Conservation (phyloP, 2,797 vertebrate genomes). For the Halcyon leucocephala region DNA sequence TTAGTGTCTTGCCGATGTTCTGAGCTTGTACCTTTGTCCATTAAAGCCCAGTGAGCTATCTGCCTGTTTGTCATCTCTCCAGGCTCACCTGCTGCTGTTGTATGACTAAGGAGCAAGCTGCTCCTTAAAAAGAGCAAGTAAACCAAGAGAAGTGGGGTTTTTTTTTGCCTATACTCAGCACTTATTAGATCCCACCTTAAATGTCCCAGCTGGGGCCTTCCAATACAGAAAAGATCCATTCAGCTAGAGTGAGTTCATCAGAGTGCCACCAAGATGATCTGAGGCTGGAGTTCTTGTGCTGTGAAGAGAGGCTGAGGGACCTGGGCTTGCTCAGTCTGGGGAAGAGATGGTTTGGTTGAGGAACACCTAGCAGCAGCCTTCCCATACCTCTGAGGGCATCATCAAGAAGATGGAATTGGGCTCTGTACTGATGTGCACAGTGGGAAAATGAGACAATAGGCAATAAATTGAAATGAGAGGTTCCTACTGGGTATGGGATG, state of each 20-base stretch:
- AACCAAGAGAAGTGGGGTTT: background rate
- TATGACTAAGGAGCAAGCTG: background rate
- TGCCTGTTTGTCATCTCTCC: background rate
- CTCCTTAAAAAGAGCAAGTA: background rate
- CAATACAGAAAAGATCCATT: background rate
- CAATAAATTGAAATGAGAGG: background rate
- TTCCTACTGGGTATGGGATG: background rate
- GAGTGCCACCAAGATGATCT: background rate
- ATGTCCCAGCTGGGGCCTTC: background rate
- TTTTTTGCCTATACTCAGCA: background rate
- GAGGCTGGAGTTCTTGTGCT: background rate
- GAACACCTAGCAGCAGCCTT: background rate
- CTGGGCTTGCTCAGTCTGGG: background rate
- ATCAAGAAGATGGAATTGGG: background rate
- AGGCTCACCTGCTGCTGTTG: background rate
- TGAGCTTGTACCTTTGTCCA: background rate
- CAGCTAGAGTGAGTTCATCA: background rate
- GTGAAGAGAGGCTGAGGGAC: background rate
- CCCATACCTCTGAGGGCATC: rapidly evolving
- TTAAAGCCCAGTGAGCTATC: background rate
- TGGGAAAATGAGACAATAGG: background rate
- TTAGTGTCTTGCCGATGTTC: background rate
- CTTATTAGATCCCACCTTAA: background rate
- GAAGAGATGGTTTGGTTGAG: background rate
- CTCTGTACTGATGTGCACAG: background rate